phyloP scores from a whole-genome alignment of 2,113 vertebrate species.

The Philantomba maxwellii region DNA sequence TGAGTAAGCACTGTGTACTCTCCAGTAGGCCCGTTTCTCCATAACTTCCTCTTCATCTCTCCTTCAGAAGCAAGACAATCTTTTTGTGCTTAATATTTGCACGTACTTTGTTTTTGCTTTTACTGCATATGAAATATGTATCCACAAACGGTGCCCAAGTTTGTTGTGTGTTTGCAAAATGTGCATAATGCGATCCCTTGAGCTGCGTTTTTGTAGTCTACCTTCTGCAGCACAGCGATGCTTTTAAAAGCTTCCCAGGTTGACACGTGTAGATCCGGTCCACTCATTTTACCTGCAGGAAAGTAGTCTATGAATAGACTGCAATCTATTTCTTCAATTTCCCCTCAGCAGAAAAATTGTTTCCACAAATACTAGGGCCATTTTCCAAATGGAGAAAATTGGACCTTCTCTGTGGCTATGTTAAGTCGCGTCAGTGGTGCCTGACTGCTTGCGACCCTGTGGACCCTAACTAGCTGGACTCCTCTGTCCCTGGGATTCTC shows the following conservation, averaged over 20 bases:
- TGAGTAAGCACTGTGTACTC: not conserved
- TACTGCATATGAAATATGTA: not conserved
- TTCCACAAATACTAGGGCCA: not conserved
- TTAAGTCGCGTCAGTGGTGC: fast-evolving
- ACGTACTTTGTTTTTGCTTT: not conserved
- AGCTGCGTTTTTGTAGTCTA: not conserved
- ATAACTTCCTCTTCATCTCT: not conserved
- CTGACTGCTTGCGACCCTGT: not conserved
- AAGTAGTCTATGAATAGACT: not conserved
- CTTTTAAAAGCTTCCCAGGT: not conserved
- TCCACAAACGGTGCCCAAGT: not conserved
- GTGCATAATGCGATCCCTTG: not conserved
- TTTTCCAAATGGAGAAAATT: conserved; percentile 11
- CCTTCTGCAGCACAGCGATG: not conserved
- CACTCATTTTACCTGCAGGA: not conserved
- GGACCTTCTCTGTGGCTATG: not conserved
- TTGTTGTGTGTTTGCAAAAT: not conserved
- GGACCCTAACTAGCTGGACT: not conserved
- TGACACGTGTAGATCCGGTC: not conserved
- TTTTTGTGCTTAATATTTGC: not conserved
- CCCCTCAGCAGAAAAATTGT: not conserved
- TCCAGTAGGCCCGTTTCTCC: not conserved
- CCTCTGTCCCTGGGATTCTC: not conserved
- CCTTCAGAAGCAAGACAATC: not conserved
- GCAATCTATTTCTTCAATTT: not conserved